Conservation (phyloP, 1,140 invertebrate genomes). For the Drosophila dunni region DNA sequence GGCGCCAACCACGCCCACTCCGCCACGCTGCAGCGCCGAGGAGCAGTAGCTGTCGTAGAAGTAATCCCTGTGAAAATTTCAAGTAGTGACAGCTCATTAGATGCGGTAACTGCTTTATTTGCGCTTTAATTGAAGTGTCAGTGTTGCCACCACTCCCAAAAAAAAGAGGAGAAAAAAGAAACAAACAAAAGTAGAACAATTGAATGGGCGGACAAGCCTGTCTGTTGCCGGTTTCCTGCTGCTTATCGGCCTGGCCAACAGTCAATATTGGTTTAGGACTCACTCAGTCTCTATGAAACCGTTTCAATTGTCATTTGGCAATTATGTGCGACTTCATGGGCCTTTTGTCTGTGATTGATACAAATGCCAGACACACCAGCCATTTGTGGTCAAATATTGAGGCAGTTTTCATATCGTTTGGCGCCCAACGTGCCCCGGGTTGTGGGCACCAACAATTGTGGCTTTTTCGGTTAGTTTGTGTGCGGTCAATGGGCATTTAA, state of each 20-base stretch:
- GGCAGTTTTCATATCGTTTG: conserved; percentile 47
- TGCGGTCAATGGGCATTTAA: conserved; percentile 59
- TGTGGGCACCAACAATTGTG: conserved; percentile 61
- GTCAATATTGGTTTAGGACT: conserved; percentile 78
- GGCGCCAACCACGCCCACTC: conserved; percentile 54
- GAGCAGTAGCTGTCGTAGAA: conserved; percentile 87
- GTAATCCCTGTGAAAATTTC: conserved; percentile 68
- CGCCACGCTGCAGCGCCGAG: conserved; percentile 86
- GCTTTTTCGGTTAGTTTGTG: conserved; percentile 71
- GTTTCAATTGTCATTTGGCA: conserved; percentile 75
- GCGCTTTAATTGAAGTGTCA: conserved; percentile 64
- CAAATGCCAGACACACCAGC: conserved; percentile 49
- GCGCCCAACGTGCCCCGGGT: neutral
- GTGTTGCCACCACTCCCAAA: neutral
- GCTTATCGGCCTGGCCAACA: conserved; percentile 4
- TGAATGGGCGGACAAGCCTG: conserved; percentile 58
- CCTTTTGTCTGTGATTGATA: conserved; percentile 69
- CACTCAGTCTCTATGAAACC: conserved; percentile 31
- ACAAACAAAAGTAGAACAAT: neutral
- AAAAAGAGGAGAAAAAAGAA: neutral
- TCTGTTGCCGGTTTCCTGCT: conserved; percentile 10
- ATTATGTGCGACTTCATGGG: conserved; percentile 51
- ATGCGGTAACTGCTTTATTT: conserved; percentile 36
- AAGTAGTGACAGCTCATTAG: conserved; percentile 43
- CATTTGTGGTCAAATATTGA: conserved; percentile 73